A percentile compares a stretch with the other conserved stretches of the same genome.
phyloP scores from a whole-genome alignment of 2,797 vertebrate species.

The Sebastiscus tertius region DNA sequence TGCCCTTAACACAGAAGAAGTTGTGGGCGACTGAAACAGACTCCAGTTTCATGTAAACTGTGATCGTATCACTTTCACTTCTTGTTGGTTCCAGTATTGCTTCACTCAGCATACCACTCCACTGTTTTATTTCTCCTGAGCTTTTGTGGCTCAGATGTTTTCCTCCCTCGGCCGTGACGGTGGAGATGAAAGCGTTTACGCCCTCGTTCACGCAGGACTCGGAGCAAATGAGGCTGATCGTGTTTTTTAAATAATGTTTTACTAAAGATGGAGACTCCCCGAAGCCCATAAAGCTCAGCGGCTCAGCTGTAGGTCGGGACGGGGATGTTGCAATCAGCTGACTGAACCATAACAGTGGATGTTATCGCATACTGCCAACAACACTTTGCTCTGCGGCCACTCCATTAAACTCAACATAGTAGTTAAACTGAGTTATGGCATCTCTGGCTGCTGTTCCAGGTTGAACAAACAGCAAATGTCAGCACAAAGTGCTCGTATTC shows the following conservation, averaged over 20 bases:
- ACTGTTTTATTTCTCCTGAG: conserved; percentile 41
- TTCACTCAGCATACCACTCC: conserved; percentile 38
- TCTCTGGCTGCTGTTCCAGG: conserved; percentile 25
- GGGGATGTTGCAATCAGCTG: conserved; percentile 40
- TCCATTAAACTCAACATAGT: conserved; percentile 47
- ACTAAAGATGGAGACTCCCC: conserved; percentile 24
- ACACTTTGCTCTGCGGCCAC: conserved; percentile 34
- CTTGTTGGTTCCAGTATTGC: conserved; percentile 49
- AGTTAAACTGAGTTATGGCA: conserved; percentile 56
- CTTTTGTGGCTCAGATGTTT: conserved; percentile 8
- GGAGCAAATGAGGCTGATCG: conserved; percentile 41
- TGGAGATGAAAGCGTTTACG: conserved; percentile 34
- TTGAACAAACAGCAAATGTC: conserved; percentile 46
- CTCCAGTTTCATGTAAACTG: conserved; percentile 31
- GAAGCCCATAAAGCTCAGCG: background rate
- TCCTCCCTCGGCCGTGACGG: conserved; percentile 4
- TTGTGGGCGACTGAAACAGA: conserved; percentile 4
- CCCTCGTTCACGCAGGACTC: conserved; percentile 19
- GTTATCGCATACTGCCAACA: conserved; percentile 22
- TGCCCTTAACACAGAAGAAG: conserved; percentile 18
- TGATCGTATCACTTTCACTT: conserved; percentile 61
- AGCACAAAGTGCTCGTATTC: conserved; percentile 28
- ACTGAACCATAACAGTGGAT: conserved; percentile 29
- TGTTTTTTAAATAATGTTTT: conserved; percentile 27
- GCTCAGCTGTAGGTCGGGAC: background rate